Base-by-base conservation (phyloP, 2,113 vertebrate genomes). In the Chloropsis hardwickii region DNA sequence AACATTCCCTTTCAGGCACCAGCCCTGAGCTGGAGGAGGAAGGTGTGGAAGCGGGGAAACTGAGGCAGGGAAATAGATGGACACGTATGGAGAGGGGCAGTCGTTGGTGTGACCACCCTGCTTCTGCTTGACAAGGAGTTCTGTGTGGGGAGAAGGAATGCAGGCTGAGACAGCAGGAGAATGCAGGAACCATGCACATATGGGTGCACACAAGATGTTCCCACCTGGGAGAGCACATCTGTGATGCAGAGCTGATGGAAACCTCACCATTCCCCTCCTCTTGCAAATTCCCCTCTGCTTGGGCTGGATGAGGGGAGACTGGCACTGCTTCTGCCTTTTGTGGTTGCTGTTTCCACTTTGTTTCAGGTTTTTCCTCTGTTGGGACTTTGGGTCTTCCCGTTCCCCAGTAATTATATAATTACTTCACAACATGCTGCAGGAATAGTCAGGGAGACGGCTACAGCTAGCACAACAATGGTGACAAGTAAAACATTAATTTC, bases 401-500 rank as follows among this genome's bases (percentile, higher is more conserved):
- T 97, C 97, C 96, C 82, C 93, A 95, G 96, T 96, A 97, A 97
- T 96, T 94, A 86, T 81, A 95, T 98, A 98, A 98, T 98, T 98
- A 97, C 97, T 97, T 98, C 96, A 86, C 97, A 97, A 97, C 97
- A 98, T 97, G 97, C 96, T 94, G 96, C 95, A 97, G 96, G 95
- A 98, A 97, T 96, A 97, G 97, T 96, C 88, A 9, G 96, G 95
- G 97, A 97, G 96, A 96, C 1, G 76, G 97, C 91, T 91, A 96
- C 93, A 80, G 97, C 97, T 96, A 94, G 76, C 96, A 97, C 97
- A 98, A 98, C 98, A 98, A 98, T 98, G 97, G 98, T 87, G 97
- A 98, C 98, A 98, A 98, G 96, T 97, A 98, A 98, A 98, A 99
- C 98, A 98, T 98, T 98, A 98, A 98, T 99, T 98, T 98, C 99